Base-by-base conservation (phyloP, 1,140 invertebrate genomes). In the Pararge aegeria region DNA sequence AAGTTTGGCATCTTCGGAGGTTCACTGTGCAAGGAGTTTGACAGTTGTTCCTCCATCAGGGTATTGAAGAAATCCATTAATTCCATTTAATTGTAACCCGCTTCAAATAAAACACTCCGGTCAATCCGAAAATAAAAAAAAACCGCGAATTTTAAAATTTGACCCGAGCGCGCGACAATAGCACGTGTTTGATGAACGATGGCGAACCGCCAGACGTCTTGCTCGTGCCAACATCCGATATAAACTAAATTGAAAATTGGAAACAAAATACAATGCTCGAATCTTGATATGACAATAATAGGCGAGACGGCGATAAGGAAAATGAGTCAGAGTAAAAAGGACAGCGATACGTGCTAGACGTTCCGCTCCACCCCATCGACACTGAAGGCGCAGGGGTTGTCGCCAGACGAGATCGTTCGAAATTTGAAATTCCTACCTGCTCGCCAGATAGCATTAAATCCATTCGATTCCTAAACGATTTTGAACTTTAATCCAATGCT, bases 221-320 rank as follows among this genome's bases (percentile, higher is more conserved):
- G 24, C 79, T 70, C 80, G 78, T 76, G 77, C 83, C 80, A 84
- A 86, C 79, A 85, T 83, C 77, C 77, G 77, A 83, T 82, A 82
- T 87, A 83, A 86, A 89, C 83, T 89, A 84, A 89, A 86, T 89
- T 83, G 78, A 87, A 89, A 86, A 89, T 87, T 87, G 79, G 81
- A 88, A 88, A 88, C 80, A 87, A 88, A 87, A 84, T 86, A 80
- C 81, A 83, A 83, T 83, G 76, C 78, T 85, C 81, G 75, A 81
- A 88, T 88, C 79, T 84, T 85, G 79, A 87, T 86, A 86, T 88
- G 83, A 85, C 81, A 88, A 88, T 88, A 86, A 86, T 80, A 83
- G 78, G 77, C 71, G 80, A 86, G 83, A 87, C 77, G 46, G 78
- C 75, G 76, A 81, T 79, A 75, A 73, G 63, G 60, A 48, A 53